phyloP scores from a whole-genome alignment of 2,113 vertebrate species.

The Bufo gargarizans region DNA sequence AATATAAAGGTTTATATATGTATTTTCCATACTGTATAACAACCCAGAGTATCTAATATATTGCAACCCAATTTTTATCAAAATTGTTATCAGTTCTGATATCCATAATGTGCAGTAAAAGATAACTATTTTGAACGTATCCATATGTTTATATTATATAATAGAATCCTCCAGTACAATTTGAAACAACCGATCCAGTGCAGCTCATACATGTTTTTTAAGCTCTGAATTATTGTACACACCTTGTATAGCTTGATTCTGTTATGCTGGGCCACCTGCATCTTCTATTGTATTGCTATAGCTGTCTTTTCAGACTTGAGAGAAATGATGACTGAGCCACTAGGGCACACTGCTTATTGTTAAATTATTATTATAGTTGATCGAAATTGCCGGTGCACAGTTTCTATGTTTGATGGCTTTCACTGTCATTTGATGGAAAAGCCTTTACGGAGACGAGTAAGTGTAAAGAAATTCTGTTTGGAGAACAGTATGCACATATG shows the following conservation, averaged over 20 bases:
- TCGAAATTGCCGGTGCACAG: slow-evolving; percentile 10
- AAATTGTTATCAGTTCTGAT: neutral
- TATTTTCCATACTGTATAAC: too few relatives aligned
- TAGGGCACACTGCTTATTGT: neutral
- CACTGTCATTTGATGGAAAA: slow-evolving; percentile 49
- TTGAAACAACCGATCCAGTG: neutral
- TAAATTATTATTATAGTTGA: slow-evolving; percentile 36
- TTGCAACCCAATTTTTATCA: neutral
- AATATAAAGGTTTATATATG: too few relatives aligned
- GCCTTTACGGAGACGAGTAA: slow-evolving; percentile 22
- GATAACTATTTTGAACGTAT: neutral
- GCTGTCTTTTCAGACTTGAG: neutral
- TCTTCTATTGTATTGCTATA: neutral
- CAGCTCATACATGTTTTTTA: neutral
- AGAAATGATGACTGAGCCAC: slow-evolving; percentile 1
- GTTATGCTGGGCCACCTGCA: neutral
- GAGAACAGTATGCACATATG: slow-evolving; percentile 45
- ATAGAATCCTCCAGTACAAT: neutral
- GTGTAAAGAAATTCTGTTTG: slow-evolving; percentile 31
- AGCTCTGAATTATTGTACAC: neutral
- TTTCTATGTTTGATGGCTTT: slow-evolving; percentile 24
- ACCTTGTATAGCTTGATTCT: neutral
- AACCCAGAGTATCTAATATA: neutral
- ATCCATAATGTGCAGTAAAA: neutral
- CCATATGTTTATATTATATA: neutral